These are phyloP conservation scores for Phalacrocorax pelagicus DNA, from an alignment of 2,113 vertebrate genomes.

Conservation along the genomic window DNA sequence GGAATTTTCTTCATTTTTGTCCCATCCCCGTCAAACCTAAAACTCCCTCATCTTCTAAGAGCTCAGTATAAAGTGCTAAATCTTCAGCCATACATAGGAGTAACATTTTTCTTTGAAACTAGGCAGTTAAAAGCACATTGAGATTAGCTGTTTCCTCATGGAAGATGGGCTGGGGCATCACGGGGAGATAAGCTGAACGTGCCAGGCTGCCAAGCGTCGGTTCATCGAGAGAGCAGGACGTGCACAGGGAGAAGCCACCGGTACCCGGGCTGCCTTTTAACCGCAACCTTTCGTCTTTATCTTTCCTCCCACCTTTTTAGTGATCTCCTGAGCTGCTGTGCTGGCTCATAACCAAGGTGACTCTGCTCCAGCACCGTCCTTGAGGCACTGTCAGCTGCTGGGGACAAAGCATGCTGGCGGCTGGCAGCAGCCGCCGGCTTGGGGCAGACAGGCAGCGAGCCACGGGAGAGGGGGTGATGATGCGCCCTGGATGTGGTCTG, in stretches of 20 bases:
- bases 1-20: neutral
- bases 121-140: slow-evolving; percentile 8
- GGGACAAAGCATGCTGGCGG: neutral
- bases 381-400: neutral
- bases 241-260: neutral
- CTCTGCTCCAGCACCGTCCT: neutral
- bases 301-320: neutral
- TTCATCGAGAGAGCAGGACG: neutral
- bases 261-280: neutral
- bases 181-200: neutral
- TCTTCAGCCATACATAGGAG: neutral
- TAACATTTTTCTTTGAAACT: slow-evolving; percentile 39
- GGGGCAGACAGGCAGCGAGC: rapidly evolving
- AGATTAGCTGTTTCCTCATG: neutral
- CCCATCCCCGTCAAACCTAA: neutral
- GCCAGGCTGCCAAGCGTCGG: neutral
- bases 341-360: neutral
- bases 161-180: neutral
- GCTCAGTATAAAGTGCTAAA: neutral
- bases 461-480: neutral
- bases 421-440: neutral
- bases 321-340: neutral
- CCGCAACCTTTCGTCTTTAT: neutral
- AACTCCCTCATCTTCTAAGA: neutral
- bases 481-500: neutral